Percentiles rank a stretch among this genome's conserved stretches.
Conservation (phyloP, 1,140 invertebrate species). For the Megathymus violae region DNA sequence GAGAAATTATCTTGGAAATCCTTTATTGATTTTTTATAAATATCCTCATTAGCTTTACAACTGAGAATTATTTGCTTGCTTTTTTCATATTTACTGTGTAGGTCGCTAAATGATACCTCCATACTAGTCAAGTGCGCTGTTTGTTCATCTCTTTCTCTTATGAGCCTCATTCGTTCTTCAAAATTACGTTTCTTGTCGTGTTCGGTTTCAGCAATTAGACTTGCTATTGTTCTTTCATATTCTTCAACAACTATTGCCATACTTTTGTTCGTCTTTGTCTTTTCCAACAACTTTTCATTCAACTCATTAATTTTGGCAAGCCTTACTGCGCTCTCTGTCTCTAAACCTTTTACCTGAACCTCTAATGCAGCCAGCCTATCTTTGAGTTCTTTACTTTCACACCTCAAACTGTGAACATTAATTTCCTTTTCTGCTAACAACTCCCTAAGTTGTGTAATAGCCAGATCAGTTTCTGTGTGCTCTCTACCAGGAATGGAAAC, state of each 20-base stretch:
- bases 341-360: slow-evolving; percentile 64
- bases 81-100: slow-evolving; percentile 86
- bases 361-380: slow-evolving; percentile 64
- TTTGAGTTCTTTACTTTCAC: slow-evolving; percentile 68
- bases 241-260: slow-evolving; percentile 86
- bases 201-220: slow-evolving; percentile 85
- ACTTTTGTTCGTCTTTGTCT: slow-evolving; percentile 68
- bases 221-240: slow-evolving; percentile 88
- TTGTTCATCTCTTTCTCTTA: slow-evolving; percentile 86
- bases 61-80: slow-evolving; percentile 76
- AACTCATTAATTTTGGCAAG: slow-evolving; percentile 66
- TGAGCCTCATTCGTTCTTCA: slow-evolving; percentile 68
- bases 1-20: slow-evolving; percentile 72
- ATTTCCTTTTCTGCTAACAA: slow-evolving; percentile 76
- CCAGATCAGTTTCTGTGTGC: slow-evolving; percentile 61
- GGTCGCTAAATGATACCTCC: slow-evolving; percentile 91
- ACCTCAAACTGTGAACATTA: slow-evolving; percentile 64
- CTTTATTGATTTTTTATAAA: slow-evolving; percentile 67
- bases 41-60: slow-evolving; percentile 76
- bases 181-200: slow-evolving; percentile 80
- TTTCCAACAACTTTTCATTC: slow-evolving; percentile 63
- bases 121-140: slow-evolving; percentile 89
- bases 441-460: slow-evolving; percentile 67
- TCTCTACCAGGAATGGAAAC: slow-evolving; percentile 49
- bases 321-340: slow-evolving; percentile 60